Base-by-base conservation (phyloP, 2,888 invertebrate genomes). In the Isoperla grammatica region DNA sequence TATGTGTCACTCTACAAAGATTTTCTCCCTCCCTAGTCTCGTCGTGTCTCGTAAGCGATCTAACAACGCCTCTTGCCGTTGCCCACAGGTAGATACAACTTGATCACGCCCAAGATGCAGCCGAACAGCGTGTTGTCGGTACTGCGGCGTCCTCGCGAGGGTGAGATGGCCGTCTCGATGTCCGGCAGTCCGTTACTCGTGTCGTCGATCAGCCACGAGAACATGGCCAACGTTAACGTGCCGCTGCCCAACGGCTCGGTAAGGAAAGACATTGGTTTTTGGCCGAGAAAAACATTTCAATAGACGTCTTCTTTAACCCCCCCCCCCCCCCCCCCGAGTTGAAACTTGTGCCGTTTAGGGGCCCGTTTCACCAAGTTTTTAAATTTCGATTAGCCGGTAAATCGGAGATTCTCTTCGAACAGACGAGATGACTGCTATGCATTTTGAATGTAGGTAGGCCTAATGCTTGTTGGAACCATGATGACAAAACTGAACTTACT, bases 91-190 rank as follows among this genome's bases (percentile, higher is more conserved):
- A 8, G 15, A 9, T 45, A 45, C 45, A 61, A 40, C 19, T 9
- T 61, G n/a, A 50, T 61, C 22, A 61, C 57, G 2, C 61, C 61
- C 2, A 58, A 84, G 80, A 76, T 84, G 64, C 76, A 79, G 19
- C 83, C 84, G 0, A 79, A 84, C 59, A 80, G 82, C 0, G 80
- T 85, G 0, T 72, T 85, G 68, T 79, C 83, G 20, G 72, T 85
- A 42, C 72, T 86, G 17, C 76, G 86, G 22, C 76, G 80, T 65
- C 84, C 84, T 29, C 77, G 80, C 1, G 77, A 78, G 63, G 84
- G 84, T 0, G 86, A 86, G 75, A 80, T 83, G 76, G 85, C 83
- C 8, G 75, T 86, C 2, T 85, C 85, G 60, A 79, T 85, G 78
- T 79, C 82, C 4, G 86, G 86, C 6, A 86, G 85, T 57, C 86